Conservation (phyloP, 92 coral and sea anemone species). For the Epizoanthus scotinus region DNA sequence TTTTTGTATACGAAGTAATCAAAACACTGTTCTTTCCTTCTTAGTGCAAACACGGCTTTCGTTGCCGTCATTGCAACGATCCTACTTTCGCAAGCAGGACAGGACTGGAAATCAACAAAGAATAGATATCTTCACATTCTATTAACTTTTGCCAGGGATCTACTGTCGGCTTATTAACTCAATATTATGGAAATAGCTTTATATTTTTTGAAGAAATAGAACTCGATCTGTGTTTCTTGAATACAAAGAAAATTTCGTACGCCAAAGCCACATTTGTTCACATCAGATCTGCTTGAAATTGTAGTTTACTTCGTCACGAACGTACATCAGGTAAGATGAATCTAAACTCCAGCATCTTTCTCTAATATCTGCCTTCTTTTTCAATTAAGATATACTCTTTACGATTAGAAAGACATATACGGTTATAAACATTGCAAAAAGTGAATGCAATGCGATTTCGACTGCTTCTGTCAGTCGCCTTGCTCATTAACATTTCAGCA, state of each 20-base stretch:
- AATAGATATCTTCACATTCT: not conserved
- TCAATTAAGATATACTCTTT: constrained; percentile 53
- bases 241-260: constrained; percentile 17
- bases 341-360: not conserved
- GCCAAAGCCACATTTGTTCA: constrained; percentile 45
- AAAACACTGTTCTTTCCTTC: not conserved
- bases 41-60: constrained; percentile 1
- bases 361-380: constrained; percentile 11
- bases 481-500: constrained; percentile 97
- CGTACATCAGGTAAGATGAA: not conserved
- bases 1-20: not conserved
- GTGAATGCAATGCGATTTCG: constrained; percentile 71
- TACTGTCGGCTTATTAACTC: not conserved
- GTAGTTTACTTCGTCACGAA: not conserved
- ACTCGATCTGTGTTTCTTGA: not conserved
- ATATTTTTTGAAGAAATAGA: not conserved
- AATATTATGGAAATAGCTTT: not conserved
- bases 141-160: constrained; percentile 7
- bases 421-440: constrained; percentile 76
- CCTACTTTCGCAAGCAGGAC: not conserved
- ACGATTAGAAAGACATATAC: constrained; percentile 44
- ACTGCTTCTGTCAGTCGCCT: constrained; percentile 78
- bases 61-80: constrained; percentile 12
- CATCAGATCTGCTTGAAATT: constrained; percentile 4
- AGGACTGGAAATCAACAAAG: not conserved